Percentiles rank a stretch among this genome's conserved stretches.
These are phyloP conservation scores for Cairina moschata DNA, from an alignment of 2,113 vertebrate genomes.

Conservation along the genomic window DNA sequence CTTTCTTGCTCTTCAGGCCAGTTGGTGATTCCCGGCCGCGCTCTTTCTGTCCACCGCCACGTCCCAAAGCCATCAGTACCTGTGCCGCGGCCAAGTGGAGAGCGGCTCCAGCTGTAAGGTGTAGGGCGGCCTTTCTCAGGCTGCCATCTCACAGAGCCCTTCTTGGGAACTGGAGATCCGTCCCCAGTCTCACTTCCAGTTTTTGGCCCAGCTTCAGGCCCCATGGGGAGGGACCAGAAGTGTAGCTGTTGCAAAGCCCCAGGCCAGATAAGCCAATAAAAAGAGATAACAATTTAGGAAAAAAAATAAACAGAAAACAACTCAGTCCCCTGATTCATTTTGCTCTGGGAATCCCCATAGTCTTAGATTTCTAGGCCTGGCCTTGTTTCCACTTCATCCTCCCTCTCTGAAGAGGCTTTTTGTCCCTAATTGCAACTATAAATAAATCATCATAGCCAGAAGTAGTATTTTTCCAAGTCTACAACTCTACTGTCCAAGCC, in stretches of 20 bases:
- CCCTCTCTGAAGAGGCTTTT: conserved; percentile 67
- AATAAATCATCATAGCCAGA: conserved; percentile 68
- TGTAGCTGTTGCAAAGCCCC: neutral
- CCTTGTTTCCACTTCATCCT: conserved; percentile 61
- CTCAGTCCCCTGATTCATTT: conserved; percentile 50
- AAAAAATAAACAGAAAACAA: conserved; percentile 41
- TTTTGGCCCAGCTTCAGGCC: conserved; percentile 11
- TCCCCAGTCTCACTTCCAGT: neutral
- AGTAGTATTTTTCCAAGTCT: conserved; percentile 71
- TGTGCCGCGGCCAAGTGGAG: neutral
- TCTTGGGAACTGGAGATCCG: neutral
- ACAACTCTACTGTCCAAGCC: conserved; percentile 43
- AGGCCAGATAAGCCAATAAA: conserved; percentile 14
- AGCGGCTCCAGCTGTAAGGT: neutral
- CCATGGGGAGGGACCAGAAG: neutral
- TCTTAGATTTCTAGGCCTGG: conserved; percentile 63
- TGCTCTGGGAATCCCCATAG: conserved; percentile 64
- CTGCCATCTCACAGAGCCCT: neutral
- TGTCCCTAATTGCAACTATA: conserved; percentile 73
- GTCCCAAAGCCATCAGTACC: neutral
- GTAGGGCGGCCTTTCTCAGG: neutral
- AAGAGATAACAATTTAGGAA: conserved; percentile 42
- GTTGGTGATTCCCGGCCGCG: neutral
- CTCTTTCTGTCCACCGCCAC: neutral
- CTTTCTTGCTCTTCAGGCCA: neutral